Percentiles rank a stretch among this genome's conserved stretches.
Evolutionary conservation across 2,113 vertebrate species (phyloP).

Genomic region (Sylvilagus bachmani): DNA sequence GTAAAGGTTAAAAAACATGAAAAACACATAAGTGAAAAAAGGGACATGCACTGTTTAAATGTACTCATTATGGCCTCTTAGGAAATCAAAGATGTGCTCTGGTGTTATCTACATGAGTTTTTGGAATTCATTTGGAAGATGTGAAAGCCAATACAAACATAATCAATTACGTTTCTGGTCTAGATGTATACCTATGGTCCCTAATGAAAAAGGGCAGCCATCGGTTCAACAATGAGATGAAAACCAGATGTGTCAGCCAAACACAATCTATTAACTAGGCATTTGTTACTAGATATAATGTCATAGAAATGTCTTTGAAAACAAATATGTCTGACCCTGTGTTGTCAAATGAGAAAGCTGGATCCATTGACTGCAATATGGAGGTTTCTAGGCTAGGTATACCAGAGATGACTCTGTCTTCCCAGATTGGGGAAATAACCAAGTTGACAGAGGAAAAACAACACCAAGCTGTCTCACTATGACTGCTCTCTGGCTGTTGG

Average conservation of each 20-base stretch:
- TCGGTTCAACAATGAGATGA: conserved; percentile 17
- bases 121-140: conserved; percentile 48
- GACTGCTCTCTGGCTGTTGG: background rate
- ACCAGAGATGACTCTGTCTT: background rate
- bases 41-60: background rate
- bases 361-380: background rate
- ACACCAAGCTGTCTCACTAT: background rate
- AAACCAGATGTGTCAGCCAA: background rate
- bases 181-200: background rate
- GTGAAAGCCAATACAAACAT: background rate
- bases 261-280: conserved; percentile 11
- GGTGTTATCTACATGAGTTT: background rate
- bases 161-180: background rate
- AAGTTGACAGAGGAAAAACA: background rate
- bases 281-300: background rate
- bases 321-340: background rate
- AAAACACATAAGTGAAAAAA: background rate
- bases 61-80: background rate
- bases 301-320: background rate
- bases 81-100: background rate
- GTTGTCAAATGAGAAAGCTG: background rate
- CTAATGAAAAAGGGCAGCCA: background rate
- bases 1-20: background rate
- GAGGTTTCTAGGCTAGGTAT: background rate
- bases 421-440: background rate